Conservation (phyloP, 2,888 invertebrate genomes). For the Archaeoteleia sp. region DNA sequence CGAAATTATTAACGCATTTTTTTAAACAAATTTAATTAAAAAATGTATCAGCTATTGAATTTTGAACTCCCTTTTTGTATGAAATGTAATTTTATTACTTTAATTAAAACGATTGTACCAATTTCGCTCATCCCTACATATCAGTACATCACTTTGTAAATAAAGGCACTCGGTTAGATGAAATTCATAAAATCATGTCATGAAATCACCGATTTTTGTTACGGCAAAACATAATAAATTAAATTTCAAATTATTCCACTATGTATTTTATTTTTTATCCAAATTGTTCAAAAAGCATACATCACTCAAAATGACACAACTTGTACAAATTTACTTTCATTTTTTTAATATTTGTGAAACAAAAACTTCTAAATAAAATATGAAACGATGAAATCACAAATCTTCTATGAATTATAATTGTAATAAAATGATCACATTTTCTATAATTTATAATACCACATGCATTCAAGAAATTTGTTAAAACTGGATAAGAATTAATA, state of each 20-base stretch:
- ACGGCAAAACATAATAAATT: too few relatives aligned
- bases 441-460: background rate
- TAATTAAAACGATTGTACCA: background rate
- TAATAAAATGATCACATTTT: background rate
- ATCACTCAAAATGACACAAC: conserved; percentile 13
- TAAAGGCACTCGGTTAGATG: background rate
- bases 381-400: background rate
- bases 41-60: too few relatives aligned
- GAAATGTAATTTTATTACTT: too few relatives aligned
- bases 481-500: conserved; percentile 10
- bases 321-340: conserved; percentile 9
- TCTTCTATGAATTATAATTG: background rate
- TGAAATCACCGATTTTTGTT: too few relatives aligned
- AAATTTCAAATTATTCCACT: too few relatives aligned
- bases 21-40: conserved; percentile 3
- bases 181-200: too few relatives aligned
- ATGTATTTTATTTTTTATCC: conserved; percentile 4
- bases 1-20: conserved; percentile 22
- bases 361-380: background rate
- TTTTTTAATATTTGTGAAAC: conserved; percentile 5
- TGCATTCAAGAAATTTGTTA: background rate
- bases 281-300: background rate
- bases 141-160: conserved; percentile 4
- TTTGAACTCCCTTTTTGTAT: too few relatives aligned
- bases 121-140: conserved; percentile 1